Conservation (phyloP, 2,888 invertebrate species). For the Lepidochrysops patricia region DNA sequence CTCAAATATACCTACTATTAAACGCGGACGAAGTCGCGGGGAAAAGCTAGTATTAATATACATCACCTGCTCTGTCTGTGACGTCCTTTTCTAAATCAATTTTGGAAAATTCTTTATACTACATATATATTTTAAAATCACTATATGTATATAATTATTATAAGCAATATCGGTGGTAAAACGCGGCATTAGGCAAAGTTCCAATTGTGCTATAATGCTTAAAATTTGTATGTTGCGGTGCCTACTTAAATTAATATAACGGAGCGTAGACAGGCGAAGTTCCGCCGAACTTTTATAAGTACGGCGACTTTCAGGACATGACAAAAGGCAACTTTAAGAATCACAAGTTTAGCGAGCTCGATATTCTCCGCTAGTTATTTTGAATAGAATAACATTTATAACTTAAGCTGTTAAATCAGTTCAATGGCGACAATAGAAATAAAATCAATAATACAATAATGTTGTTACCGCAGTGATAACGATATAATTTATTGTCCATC, state of each 20-base stretch:
- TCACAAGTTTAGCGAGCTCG: slow-evolving; percentile 30
- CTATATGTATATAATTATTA: no score
- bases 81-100: no score
- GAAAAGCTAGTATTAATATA: no score
- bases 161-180: no score
- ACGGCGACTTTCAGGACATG: slow-evolving; percentile 24
- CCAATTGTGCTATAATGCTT: slow-evolving; percentile 5
- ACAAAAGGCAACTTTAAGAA: slow-evolving; percentile 27
- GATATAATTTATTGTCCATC: slow-evolving; percentile 22
- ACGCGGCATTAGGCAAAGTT: background rate
- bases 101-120: no score
- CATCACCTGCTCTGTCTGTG: no score
- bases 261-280: slow-evolving; percentile 24
- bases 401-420: background rate
- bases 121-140: no score
- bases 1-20: no score
- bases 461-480: slow-evolving; percentile 19
- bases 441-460: background rate
- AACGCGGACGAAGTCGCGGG: no score
- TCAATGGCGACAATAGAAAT: background rate
- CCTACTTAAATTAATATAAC: slow-evolving; percentile 43
- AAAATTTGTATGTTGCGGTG: slow-evolving; percentile 24
- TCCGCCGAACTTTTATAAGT: slow-evolving; percentile 26
- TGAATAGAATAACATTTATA: slow-evolving; percentile 6
- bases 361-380: slow-evolving; percentile 25